Base-by-base conservation (phyloP, 2,797 vertebrate species). In the Cichlasoma orientale region DNA sequence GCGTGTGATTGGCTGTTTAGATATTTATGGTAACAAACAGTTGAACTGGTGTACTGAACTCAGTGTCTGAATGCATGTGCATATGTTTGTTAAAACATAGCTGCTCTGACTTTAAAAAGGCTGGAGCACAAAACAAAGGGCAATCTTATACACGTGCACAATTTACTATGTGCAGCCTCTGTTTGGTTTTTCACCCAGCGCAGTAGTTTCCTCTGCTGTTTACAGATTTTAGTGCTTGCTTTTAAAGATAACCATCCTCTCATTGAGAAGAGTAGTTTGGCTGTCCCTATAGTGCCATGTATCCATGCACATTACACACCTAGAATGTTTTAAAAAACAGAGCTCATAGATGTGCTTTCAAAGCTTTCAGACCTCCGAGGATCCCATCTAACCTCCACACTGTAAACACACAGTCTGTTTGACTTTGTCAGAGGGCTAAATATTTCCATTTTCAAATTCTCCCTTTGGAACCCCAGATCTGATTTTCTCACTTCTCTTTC, bases 331-430 rank as follows among this genome's bases (percentile, higher is more conserved):
- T 29, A 75, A 78, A 81, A 77, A 52, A 27, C 33, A 59, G 19
- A 41, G 21, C 69, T 71, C 63, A 83, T 82, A 78, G 71, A 86
- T 83, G 12, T 68, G 50, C 18, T 82, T 80, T 82, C 80, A 84
- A 69, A 82, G 73, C 69, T 47, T 63, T 59, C 36, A 53, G 78
- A 72, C 80, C 90, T 89, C 54, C 13, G 74, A 83, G 89, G 79
- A 86, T 83, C 23, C 3, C 69, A 58, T 78, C 72, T 66, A 78
- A 80, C 83, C 57, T 84, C 55, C 75, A 78, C 79, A 63, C 80
- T 82, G 70, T 86, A 87, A 88, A 89, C 79, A 89, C 14, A 0
- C n/a, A 79, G 75, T 82, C 75, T 81, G 86, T 90, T 68, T 88
- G 78, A 84, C 80, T 90, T 70, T 88, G 80, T 90, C 81, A 82